Conservation (phyloP, 2,797 vertebrate species). For the Lophius americanus region DNA sequence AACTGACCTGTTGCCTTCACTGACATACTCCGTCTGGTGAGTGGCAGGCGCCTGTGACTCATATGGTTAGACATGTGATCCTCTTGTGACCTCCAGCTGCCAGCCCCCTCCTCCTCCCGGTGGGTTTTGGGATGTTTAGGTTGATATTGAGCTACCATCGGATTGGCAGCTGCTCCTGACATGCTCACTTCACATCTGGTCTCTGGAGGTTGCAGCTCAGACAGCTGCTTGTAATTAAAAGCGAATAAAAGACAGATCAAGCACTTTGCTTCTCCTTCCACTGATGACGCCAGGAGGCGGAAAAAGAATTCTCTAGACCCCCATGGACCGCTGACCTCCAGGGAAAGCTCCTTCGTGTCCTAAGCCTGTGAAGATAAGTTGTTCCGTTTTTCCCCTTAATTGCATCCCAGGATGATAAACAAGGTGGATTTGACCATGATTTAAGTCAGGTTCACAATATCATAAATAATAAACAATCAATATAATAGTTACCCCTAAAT, state of each 20-base stretch:
- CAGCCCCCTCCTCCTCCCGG: slow-evolving; percentile 7
- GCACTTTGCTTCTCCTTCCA: slow-evolving; percentile 30
- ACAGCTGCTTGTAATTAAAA: slow-evolving; percentile 73
- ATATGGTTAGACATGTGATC: slow-evolving; percentile 59
- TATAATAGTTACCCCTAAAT: not conserved
- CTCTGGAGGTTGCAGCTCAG: slow-evolving; percentile 54
- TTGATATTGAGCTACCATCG: slow-evolving; percentile 64
- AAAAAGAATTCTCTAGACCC: slow-evolving; percentile 30
- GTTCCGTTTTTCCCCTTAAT: slow-evolving; percentile 33
- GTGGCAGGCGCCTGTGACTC: slow-evolving; percentile 65
- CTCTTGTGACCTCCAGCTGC: slow-evolving; percentile 39
- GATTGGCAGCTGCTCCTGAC: slow-evolving; percentile 58
- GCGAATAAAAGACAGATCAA: slow-evolving; percentile 61
- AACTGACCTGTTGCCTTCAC: slow-evolving; percentile 47
- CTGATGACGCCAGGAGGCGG: slow-evolving; percentile 37
- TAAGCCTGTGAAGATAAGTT: slow-evolving; percentile 26
- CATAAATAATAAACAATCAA: not conserved
- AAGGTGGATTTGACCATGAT: slow-evolving; percentile 15
- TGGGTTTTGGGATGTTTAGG: slow-evolving; percentile 55
- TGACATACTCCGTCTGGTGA: slow-evolving; percentile 43
- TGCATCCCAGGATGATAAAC: slow-evolving; percentile 45
- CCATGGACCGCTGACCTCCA: not conserved
- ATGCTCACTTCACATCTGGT: slow-evolving; percentile 62
- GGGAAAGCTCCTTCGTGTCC: slow-evolving; percentile 21
- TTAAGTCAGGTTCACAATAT: slow-evolving; percentile 10